Evolutionary conservation across 1,140 invertebrate genomes (phyloP), one percentile per base, ranked within the genome.

Genomic region (Dinoponera quadriceps): DNA sequence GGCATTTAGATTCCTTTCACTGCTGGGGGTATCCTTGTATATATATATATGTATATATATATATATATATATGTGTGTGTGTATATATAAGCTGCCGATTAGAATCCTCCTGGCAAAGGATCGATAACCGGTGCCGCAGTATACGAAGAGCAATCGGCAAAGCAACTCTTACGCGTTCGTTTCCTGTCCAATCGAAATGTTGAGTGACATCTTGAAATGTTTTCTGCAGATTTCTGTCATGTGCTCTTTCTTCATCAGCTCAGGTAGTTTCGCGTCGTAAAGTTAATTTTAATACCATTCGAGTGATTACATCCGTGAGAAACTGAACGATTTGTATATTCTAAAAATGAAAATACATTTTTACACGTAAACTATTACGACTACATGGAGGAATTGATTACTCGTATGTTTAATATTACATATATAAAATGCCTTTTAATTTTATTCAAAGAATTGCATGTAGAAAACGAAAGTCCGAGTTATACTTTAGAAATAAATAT

Each of bases 21-120:
- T n/a, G 82, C 13, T 44, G 74, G 85, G 78, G 71, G 60, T 82
- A 87, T 85, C 85, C 85, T 87, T 86, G 84, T 84, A 87, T 72
- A 87, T 87, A 88, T 5, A 80, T n/a, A n/a, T n/a, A n/a, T n/a
- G n/a, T n/a, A n/a, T n/a, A n/a, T n/a, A n/a, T n/a, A n/a, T n/a
- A n/a, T n/a, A n/a, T n/a, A n/a, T n/a, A n/a, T n/a, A n/a, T n/a
- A n/a, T n/a, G n/a, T n/a, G n/a, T n/a, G n/a, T n/a, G n/a, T 86
- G 84, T 84, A 87, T 72, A 87, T 87, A 88, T 5, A 80, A 85
- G 75, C 72, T 74, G 82, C 82, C 63, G 20, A 65, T 59, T 48
- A 59, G 27, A 29, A 75, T 27, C 57, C 48, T 51, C 57, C 25
- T 62, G 55, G 57, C 69, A 84, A 86, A 74, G 55, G 29, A 54